A percentile compares a stretch with the other conserved stretches of the same genome.
Conservation (phyloP, 2,113 vertebrate species). For the Archocentrus centrarchus region DNA sequence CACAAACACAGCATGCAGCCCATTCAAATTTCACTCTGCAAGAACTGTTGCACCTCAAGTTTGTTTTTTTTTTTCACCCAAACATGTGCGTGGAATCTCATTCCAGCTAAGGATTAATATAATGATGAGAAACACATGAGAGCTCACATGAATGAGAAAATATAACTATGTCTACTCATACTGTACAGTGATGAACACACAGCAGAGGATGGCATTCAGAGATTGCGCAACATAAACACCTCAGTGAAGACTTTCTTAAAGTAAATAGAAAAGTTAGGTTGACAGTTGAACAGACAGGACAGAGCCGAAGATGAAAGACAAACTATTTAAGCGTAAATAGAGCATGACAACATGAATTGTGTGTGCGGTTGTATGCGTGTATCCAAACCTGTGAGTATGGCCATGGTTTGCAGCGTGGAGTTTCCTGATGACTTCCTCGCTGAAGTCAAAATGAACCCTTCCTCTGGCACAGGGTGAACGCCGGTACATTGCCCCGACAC, state of each 20-base stretch:
- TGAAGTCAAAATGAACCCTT: slow-evolving; percentile 86
- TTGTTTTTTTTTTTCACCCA: not conserved
- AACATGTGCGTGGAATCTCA: not conserved
- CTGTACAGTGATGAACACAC: not conserved
- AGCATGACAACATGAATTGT: not conserved
- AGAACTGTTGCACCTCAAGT: not conserved
- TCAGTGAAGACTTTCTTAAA: not conserved
- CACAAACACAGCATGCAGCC: not conserved
- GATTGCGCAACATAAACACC: not conserved
- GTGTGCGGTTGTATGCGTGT: not conserved
- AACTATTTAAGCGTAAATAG: not conserved
- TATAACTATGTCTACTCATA: slow-evolving; percentile 21
- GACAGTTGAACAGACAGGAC: not conserved
- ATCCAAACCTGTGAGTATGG: slow-evolving; percentile 77
- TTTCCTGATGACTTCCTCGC: slow-evolving; percentile 83
- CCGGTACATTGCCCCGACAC: slow-evolving; percentile 79
- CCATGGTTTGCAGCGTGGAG: slow-evolving; percentile 73
- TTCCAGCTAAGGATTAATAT: not conserved
- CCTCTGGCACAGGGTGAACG: slow-evolving; percentile 82
- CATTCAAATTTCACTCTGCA: not conserved
- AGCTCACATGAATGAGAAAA: slow-evolving; percentile 8
- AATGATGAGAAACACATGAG: slow-evolving; percentile 7
- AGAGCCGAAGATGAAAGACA: not conserved
- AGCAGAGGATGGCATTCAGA: not conserved
- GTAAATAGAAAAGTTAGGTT: not conserved